Evolutionary conservation across 2,888 invertebrate genomes (phyloP).

Genomic region (Chironomus riparius): DNA sequence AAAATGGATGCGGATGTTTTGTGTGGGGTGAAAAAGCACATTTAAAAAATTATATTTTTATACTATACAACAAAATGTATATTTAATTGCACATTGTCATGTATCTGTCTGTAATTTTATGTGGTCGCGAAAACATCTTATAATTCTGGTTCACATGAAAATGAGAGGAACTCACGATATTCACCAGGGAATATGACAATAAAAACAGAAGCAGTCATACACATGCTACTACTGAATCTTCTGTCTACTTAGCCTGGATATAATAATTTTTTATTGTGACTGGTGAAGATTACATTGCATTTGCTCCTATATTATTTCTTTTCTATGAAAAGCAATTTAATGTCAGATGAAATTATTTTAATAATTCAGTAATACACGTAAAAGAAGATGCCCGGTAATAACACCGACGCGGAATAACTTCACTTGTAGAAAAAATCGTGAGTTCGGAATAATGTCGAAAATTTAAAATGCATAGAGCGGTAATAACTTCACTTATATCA

Average conservation of each 20-base stretch:
- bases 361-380: background rate
- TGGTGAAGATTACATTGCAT: background rate
- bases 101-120: slow-evolving; percentile 13
- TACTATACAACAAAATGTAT: slow-evolving; percentile 9
- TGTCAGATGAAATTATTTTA: background rate
- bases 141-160: background rate
- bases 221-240: background rate
- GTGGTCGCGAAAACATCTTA: background rate
- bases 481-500: no score
- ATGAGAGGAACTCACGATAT: background rate
- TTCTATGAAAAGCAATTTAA: background rate
- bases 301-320: background rate
- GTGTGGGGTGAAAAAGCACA: background rate
- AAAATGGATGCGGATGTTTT: slow-evolving; percentile 6
- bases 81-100: slow-evolving; percentile 26
- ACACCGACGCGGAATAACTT: no score
- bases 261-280: background rate
- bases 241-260: background rate
- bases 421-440: no score
- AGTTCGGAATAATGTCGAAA: no score
- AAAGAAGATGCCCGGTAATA: no score
- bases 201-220: background rate
- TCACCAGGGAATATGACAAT: background rate
- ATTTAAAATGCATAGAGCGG: no score
- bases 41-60: background rate